Base-by-base conservation (phyloP, 2,797 vertebrate species). In the Lerista edwardsae region DNA sequence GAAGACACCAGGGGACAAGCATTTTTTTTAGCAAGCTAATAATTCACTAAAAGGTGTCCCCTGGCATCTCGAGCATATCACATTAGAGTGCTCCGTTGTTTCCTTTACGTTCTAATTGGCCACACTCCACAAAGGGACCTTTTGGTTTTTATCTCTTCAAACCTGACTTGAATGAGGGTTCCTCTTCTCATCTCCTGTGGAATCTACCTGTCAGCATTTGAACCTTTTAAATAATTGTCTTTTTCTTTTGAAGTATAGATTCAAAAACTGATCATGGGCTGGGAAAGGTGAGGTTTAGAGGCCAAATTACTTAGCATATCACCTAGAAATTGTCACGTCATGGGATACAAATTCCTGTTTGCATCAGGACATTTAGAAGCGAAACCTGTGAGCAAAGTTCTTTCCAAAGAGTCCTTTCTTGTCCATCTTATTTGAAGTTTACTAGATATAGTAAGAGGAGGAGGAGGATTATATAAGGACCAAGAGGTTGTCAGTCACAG, bases 41-140 rank as follows among this genome's bases (percentile, higher is more conserved):
- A 88, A 91, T 91, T 27, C 84, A 84, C 82, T 84, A 47, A 51
- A 11, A 83, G 75, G 47, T 80, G 29, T 78, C 79, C 64, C 17
- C n/a, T 47, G 47, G 31, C 61, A 41, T 23, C 0, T 76, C 74
- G 75, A 64, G 80, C 11, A 0, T 0, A 6, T 57, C 86, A 92
- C 82, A 91, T 90, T 68, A 89, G 78, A 93, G 87, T 0, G 0
- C 73, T 67, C 0, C 64, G 34, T n/a, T n/a, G 2, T 83, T 89
- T 89, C 87, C 36, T 80, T 34, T 39, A 86, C 88, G 76, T 85
- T 80, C 65, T 84, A 88, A 87, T 88, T 84, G 91, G 72, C 25
- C 2, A 34, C 79, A 59, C 79, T 88, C 69, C 1, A 0, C 36
- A 21, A 91, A 69, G 77, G 0, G 57, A 86, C 34, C 25, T 51